Base-by-base conservation (phyloP, 2,113 vertebrate genomes). In the Pachypanchax playfairii region DNA sequence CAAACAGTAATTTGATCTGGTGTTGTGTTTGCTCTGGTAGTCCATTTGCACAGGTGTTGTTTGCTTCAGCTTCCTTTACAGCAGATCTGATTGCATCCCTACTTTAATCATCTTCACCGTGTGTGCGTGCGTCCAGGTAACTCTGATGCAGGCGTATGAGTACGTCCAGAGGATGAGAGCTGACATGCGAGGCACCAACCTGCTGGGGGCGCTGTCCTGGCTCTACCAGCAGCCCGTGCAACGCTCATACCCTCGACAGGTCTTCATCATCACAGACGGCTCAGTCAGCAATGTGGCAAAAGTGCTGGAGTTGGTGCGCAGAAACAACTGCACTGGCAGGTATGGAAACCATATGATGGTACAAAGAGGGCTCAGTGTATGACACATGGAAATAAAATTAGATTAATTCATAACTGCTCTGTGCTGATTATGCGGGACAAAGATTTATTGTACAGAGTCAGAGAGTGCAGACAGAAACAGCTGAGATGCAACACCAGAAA, bases 221-320 rank as follows among this genome's bases (percentile, higher is more conserved):
- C 91, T 92, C 0, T 88, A 95, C 85, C 91, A 91, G 15, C 95
- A 95, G 72, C 94, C 95, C 5, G 90, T 91, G 65, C 95, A 92
- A 63, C 93, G 90, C 0, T 93, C 91, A 20, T 92, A 93, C 75
- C 96, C 97, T n/a, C 93, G 96, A 1, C 96, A 98, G 90, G 87
- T 98, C 5, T 96, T 99, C 73, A 90, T 98, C 65, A 86, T 99
- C 61, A 95, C 92, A 0, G 83, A 92, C 0, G 87, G 89, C 0
- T 88, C 83, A 1, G 47, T 75, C 15, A 69, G 22, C 53, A 91
- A 80, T 2, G 77, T 90, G 0, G 91, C 93, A 52, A 93, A 85
- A 75, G 85, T 94, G 67, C 90, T 98, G n/a, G 95, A 95, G 85
- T 77, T 98, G 80, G 85, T 97, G 79, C 92, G 94, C 58, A 91